Evolutionary conservation across 2,888 invertebrate genomes (phyloP), one percentile per base, ranked within the genome.

Genomic region (Stenoptilia bipunctidactyla): DNA sequence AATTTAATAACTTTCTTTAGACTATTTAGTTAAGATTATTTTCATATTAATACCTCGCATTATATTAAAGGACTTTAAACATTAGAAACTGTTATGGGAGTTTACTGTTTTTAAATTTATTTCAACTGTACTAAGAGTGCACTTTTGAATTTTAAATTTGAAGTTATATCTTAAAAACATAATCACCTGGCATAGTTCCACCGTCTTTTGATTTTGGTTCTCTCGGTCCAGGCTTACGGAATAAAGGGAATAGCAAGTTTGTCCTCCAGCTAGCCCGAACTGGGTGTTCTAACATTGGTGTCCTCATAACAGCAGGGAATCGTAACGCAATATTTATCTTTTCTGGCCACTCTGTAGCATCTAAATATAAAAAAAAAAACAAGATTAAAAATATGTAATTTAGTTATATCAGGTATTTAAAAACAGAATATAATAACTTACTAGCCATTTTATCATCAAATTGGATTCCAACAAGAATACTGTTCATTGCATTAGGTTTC

Each of bases 151-250:
- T n/a, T n/a, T n/a, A n/a, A n/a, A n/a, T n/a, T n/a, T n/a, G n/a
- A n/a, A n/a, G n/a, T n/a, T n/a, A n/a, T n/a, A n/a, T n/a, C n/a
- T n/a, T n/a, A n/a, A 20, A 20, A 20, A 8, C 8, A 20, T 20
- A 20, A 4, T 41, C 75, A 86, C 91, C 90, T 55, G 92, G 90
- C 45, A 61, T 64, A 58, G 70, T 72, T 1, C 83, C 83, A 14
- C 83, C 83, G 50, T 73, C 75, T 53, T 64, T 61, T 47, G 80
- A 79, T 12, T 66, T 61, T 2, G 79, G 67, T 39, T 87, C 85
- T 39, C 93, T 73, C 0, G 94, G 93, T 0, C 93, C 93, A 1
- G 89, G 86, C 13, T 70, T 71, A 48, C 89, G 90, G 61, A 88
- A 90, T 34, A 87, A 49, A 1, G 89, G 90, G 68, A 89, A 94